phyloP scores from a whole-genome alignment of 2,888 invertebrate species.

The Stenotaenia linearis region DNA sequence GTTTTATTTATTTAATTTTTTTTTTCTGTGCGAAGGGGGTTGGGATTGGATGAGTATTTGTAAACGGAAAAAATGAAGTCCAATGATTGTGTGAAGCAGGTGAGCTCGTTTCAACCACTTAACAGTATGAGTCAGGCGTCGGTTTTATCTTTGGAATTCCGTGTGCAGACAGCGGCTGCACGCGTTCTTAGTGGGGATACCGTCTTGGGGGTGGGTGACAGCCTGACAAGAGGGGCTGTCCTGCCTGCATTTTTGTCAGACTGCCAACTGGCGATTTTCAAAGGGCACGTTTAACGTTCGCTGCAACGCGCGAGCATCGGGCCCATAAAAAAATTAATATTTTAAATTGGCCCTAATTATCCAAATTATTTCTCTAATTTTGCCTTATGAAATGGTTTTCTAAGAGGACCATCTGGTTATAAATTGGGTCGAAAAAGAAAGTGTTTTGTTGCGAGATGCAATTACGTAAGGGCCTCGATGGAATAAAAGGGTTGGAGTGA shows the following conservation, averaged over 20 bases:
- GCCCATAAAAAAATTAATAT: not conserved
- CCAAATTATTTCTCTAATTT: not conserved
- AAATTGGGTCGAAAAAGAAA: not conserved
- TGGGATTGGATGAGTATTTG: not conserved
- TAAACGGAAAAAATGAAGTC: not conserved
- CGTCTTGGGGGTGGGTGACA: not conserved
- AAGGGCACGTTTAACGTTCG: not conserved
- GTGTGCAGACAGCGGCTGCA: not conserved
- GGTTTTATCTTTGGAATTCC: not conserved
- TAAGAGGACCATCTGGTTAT: not conserved
- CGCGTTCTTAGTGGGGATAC: not conserved
- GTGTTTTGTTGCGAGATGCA: too few species aligned
- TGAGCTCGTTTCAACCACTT: constrained; percentile 11
- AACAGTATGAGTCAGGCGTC: not conserved
- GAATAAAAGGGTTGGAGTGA: not conserved
- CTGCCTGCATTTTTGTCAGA: not conserved
- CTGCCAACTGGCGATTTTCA: not conserved
- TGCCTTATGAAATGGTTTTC: not conserved
- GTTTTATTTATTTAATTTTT: not conserved
- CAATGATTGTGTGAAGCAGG: not conserved
- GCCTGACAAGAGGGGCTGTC: not conserved
- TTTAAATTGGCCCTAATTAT: not conserved
- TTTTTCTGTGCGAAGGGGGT: not conserved
- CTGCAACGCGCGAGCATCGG: not conserved
- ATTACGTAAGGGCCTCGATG: not conserved